A percentile compares a stretch with the other conserved stretches of the same genome.
phyloP scores from a whole-genome alignment of 2,888 invertebrate genomes.

The Epicampocera succincta region DNA sequence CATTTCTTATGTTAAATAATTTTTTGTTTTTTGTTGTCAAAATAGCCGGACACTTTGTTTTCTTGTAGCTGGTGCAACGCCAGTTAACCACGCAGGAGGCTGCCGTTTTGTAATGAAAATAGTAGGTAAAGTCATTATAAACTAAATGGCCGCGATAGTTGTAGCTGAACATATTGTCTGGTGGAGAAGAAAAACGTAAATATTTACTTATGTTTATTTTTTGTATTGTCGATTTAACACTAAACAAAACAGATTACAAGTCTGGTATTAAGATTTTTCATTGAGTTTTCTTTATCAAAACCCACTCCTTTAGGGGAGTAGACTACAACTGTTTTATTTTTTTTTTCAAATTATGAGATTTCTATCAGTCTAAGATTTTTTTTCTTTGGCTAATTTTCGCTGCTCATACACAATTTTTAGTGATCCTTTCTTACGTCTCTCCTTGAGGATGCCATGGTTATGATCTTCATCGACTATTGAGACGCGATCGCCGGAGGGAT shows the following conservation, averaged over 20 bases:
- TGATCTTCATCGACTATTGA: slow-evolving; percentile 75
- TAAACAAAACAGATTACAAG: too few species aligned
- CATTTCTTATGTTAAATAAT: slow-evolving; percentile 72
- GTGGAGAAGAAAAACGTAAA: slow-evolving; percentile 22
- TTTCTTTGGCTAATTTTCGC: slow-evolving; percentile 71
- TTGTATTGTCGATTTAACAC: too few species aligned
- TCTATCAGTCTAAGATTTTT: slow-evolving; percentile 35
- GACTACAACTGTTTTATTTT: slow-evolving; percentile 1
- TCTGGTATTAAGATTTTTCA: too few species aligned
- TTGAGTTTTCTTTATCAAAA: too few species aligned
- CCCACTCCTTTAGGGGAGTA: not conserved
- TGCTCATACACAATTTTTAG: slow-evolving; percentile 75
- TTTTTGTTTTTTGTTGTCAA: slow-evolving; percentile 78
- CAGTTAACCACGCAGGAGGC: slow-evolving; percentile 75
- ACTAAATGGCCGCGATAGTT: slow-evolving; percentile 79
- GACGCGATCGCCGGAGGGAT: slow-evolving; percentile 74
- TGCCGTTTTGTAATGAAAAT: slow-evolving; percentile 74
- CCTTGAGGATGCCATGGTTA: slow-evolving; percentile 75
- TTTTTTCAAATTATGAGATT: slow-evolving; percentile 18
- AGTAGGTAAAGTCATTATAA: slow-evolving; percentile 75
- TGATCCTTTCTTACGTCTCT: slow-evolving; percentile 76
- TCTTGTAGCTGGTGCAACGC: slow-evolving; percentile 78
- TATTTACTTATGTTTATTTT: not conserved
- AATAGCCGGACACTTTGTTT: slow-evolving; percentile 75
- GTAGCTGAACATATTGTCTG: slow-evolving; percentile 72